A percentile compares a stretch with the other conserved stretches of the same genome.
These are phyloP conservation scores for Colius striatus DNA, from an alignment of 2,113 vertebrate species.

Conservation along the genomic window DNA sequence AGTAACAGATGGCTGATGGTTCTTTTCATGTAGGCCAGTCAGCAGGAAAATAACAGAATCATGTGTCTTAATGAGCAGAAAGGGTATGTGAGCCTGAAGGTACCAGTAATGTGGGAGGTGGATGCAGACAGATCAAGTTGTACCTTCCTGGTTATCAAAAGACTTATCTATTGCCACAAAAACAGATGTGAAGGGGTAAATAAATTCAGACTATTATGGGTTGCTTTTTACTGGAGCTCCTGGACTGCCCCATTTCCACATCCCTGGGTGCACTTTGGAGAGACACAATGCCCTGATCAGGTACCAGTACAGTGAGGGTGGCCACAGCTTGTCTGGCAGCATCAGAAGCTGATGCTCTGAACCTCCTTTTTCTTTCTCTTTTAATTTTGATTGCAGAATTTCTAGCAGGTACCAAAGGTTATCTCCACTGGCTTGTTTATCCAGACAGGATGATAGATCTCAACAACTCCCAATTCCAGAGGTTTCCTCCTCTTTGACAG, in stretches of 20 bases:
- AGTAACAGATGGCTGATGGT: slow-evolving; percentile 57
- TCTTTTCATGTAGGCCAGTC: slow-evolving; percentile 1
- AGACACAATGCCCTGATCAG: neutral
- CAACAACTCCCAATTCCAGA: neutral
- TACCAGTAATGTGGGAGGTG: neutral
- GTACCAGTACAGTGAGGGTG: fast-evolving
- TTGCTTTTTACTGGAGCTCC: neutral
- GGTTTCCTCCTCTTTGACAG: neutral
- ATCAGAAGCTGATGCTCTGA: neutral
- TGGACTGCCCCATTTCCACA: neutral
- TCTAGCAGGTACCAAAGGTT: neutral
- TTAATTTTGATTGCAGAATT: neutral
- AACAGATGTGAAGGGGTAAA: neutral
- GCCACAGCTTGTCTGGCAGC: neutral
- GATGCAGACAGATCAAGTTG: neutral
- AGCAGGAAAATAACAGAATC: slow-evolving; percentile 14
- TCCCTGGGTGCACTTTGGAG: neutral
- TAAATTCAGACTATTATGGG: neutral
- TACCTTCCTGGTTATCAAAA: neutral
- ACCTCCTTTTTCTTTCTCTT: neutral
- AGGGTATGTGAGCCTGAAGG: slow-evolving; percentile 20
- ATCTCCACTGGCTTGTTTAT: neutral
- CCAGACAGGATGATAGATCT: neutral
- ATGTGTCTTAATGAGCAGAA: neutral
- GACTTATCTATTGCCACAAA: neutral